Evolutionary conservation across 2,888 invertebrate species (phyloP).

Genomic region (Diplolepis rosae): DNA sequence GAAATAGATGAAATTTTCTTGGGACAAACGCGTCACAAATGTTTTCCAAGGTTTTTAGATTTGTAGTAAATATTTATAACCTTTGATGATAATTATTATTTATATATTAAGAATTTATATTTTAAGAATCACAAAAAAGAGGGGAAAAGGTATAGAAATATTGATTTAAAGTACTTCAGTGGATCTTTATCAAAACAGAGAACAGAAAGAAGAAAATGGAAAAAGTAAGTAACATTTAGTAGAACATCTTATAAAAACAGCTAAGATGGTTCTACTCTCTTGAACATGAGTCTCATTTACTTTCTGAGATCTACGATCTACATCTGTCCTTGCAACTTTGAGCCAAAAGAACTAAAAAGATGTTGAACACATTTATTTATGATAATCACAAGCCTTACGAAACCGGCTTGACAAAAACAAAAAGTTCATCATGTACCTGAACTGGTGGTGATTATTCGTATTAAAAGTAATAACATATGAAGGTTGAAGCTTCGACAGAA

Average conservation of each 20-base stretch:
- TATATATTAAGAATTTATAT: too few relatives aligned
- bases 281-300: not conserved
- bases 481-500: slow-evolving; percentile 44
- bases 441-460: not conserved
- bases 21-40: slow-evolving; percentile 10
- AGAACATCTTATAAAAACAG: too few relatives aligned
- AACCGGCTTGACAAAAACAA: slow-evolving; percentile 7
- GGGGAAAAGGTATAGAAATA: too few relatives aligned
- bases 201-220: not conserved
- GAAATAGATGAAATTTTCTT: too few relatives aligned
- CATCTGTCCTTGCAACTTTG: not conserved
- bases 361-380: slow-evolving; percentile 9
- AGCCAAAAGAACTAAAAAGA: not conserved
- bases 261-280: not conserved
- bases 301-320: not conserved
- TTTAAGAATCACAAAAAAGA: too few relatives aligned
- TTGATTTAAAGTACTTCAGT: too few relatives aligned
- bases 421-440: not conserved
- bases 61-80: too few relatives aligned
- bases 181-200: too few relatives aligned
- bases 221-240: not conserved
- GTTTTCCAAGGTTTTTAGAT: not conserved
- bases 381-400: not conserved
- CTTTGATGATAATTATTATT: too few relatives aligned
- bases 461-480: slow-evolving; percentile 38